Percentiles rank a stretch among this genome's conserved stretches.
Evolutionary conservation across 2,797 vertebrate genomes (phyloP).

Genomic region (Lerista edwardsae): DNA sequence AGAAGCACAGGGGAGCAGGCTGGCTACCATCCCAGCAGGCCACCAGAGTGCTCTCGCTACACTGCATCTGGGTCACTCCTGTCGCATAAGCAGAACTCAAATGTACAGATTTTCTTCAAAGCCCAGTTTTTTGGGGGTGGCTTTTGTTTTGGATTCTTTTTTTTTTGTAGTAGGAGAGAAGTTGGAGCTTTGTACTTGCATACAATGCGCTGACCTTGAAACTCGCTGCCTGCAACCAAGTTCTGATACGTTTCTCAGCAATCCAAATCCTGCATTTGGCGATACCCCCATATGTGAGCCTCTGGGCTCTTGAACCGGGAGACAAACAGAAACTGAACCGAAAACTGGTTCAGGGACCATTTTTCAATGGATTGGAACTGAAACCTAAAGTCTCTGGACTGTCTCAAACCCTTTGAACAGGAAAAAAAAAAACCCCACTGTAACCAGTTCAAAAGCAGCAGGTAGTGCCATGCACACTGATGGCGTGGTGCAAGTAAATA

Average conservation of each 20-base stretch:
- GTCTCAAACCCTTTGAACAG: too few relatives aligned
- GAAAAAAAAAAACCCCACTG: too few relatives aligned
- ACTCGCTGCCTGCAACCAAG: constrained; percentile 10
- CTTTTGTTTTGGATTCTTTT: not conserved
- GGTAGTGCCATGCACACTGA: too few relatives aligned
- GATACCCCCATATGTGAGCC: not conserved
- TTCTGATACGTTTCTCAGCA: not conserved
- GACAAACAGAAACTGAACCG: too few relatives aligned
- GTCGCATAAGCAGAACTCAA: constrained; percentile 62
- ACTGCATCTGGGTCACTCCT: constrained; percentile 55
- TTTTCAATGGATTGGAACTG: too few relatives aligned
- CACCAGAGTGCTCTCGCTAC: constrained; percentile 46
- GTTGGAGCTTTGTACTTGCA: constrained; percentile 49
- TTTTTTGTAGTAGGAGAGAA: constrained; percentile 15
- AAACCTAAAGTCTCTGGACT: too few relatives aligned
- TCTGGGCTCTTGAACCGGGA: not conserved
- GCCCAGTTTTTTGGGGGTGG: constrained; percentile 47
- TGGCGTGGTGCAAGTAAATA: too few relatives aligned
- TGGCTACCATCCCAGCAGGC: constrained; percentile 57
- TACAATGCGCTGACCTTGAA: constrained; percentile 52
- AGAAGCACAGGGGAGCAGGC: constrained; percentile 41
- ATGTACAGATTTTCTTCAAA: constrained; percentile 64
- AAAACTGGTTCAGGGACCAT: too few relatives aligned
- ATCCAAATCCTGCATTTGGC: not conserved
- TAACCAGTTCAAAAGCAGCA: too few relatives aligned